Conservation (phyloP, 2,888 invertebrate genomes). For the Cantharis flavilabris region DNA sequence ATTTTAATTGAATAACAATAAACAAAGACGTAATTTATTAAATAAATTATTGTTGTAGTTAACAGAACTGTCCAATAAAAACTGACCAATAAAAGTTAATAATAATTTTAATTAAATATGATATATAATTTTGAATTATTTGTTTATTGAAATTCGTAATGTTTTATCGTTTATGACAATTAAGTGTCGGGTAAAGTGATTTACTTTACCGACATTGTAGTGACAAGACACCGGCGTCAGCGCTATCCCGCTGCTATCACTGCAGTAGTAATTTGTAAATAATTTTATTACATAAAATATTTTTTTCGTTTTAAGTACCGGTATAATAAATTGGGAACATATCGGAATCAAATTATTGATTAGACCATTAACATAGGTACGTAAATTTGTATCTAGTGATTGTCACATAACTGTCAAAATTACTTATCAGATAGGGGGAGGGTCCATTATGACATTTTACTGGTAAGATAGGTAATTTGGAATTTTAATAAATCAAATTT, state of each 20-base stretch:
- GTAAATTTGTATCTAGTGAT: slow-evolving; percentile 13
- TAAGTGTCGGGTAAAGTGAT: not conserved
- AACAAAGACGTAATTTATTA: not conserved
- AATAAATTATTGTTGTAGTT: not conserved
- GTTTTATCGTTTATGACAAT: not conserved
- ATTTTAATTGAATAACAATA: not conserved
- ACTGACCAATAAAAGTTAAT: not conserved
- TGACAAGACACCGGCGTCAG: slow-evolving; percentile 40
- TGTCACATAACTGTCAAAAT: slow-evolving; percentile 36
- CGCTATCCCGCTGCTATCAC: slow-evolving; percentile 26
- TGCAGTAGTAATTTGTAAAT: slow-evolving; percentile 37
- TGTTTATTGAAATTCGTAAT: not conserved
- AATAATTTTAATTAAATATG: too few species aligned
- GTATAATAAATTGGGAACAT: slow-evolving; percentile 4
- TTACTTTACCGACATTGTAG: slow-evolving; percentile 34
- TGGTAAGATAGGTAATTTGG: slow-evolving; percentile 40
- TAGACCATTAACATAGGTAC: slow-evolving; percentile 19
- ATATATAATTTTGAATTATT: not conserved
- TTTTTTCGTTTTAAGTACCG: slow-evolving; percentile 24
- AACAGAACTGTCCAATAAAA: not conserved
- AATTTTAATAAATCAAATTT: slow-evolving; percentile 27
- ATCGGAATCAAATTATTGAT: slow-evolving; percentile 6
- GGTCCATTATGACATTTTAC: slow-evolving; percentile 47
- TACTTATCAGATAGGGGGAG: slow-evolving; percentile 46
- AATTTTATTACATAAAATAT: slow-evolving; percentile 34